Percentiles rank a stretch among this genome's conserved stretches.
Evolutionary conservation across 2,113 vertebrate species (phyloP).

Genomic region (Acanthochromis polyacanthus): DNA sequence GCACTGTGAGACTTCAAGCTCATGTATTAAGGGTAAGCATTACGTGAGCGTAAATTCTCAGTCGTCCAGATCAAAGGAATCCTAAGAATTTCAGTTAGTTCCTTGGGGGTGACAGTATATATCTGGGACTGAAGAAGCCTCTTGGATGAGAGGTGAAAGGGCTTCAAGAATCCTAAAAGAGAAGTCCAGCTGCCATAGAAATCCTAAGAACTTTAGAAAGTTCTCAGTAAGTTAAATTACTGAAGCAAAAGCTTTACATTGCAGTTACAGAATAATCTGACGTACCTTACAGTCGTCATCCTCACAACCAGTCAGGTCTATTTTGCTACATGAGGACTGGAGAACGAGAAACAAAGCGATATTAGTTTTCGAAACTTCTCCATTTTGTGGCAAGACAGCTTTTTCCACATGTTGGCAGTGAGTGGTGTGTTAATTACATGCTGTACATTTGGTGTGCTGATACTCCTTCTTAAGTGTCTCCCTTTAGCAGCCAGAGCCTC

Average conservation of each 20-base stretch:
- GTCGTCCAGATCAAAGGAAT: no score
- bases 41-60: no score
- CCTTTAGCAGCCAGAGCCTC: conserved; percentile 91
- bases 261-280: background rate
- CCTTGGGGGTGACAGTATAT: no score
- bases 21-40: no score
- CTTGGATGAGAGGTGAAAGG: no score
- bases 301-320: conserved; percentile 90
- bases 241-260: background rate
- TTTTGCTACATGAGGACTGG: conserved; percentile 91
- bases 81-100: no score
- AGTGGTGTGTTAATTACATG: conserved; percentile 84
- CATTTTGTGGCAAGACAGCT: background rate
- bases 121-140: no score
- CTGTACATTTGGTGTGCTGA: conserved; percentile 95
- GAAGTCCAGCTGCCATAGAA: no score
- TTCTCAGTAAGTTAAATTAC: no score
- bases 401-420: conserved; percentile 30
- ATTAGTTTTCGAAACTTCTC: background rate
- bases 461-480: conserved; percentile 93
- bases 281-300: conserved; percentile 88
- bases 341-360: conserved; percentile 41
- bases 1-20: no score
- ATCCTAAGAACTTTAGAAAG: no score
- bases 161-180: no score